Evolutionary conservation across 2,797 vertebrate genomes (phyloP), one percentile per base, ranked within the genome.

Genomic region (Poeciliopsis presidionis): DNA sequence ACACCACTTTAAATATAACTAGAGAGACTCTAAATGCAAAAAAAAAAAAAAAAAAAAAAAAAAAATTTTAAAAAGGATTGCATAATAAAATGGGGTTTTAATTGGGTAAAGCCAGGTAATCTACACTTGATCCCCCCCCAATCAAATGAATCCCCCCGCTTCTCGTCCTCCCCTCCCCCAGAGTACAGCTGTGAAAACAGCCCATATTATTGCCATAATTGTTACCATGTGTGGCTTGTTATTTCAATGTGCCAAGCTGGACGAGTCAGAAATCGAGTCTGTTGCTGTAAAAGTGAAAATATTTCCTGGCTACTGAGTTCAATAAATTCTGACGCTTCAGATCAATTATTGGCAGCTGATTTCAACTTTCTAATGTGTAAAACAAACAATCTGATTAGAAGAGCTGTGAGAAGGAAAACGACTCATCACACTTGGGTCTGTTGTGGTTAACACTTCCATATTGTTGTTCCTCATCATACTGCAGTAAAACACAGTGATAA

Each of bases 131-230:
- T 69, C 41, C 43, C n/a, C 83, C 83, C 75, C 45, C 30, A 65
- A 84, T 85, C 87, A 84, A 85, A 78, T 47, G 65, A 86, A 77
- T 83, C 79, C 79, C 43, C 14, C 82, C 73, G 76, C 82, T 77
- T 73, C 85, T 65, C 80, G 8, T 77, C 82, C 84, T 71, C 61
- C 81, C 88, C 82, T 57, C 84, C 89, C 84, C 75, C 67, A 20
- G 69, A 30, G 86, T 85, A 93, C 94, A 95, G 94, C 94, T 95
- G 95, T 95, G 92, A 91, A 95, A 95, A 95, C 93, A 95, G 80
- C 72, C 81, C 86, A 65, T 83, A 91, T 91, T 90, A 92, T 89
- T 82, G 89, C 83, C 77, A 67, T 94, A 94, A 95, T 95, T 94
- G 92, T 90, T 95, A 92, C 94, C 93, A 86, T 76, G 87, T 95